Evolutionary conservation across 2,888 invertebrate genomes (phyloP).

Genomic region (Drosophila yooni): DNA sequence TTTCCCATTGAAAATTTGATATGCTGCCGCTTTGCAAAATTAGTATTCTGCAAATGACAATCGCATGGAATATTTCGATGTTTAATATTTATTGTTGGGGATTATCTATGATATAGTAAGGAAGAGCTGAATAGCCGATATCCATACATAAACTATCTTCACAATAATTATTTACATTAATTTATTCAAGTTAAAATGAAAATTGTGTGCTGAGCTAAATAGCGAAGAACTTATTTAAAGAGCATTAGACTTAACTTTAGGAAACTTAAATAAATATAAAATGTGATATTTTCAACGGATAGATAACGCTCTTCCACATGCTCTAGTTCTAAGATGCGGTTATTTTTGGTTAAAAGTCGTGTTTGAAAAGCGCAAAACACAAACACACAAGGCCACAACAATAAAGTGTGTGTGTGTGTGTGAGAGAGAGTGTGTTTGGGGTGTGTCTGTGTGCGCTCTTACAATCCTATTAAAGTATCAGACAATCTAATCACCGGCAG

Average conservation of each 20-base stretch:
- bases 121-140: background rate
- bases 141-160: background rate
- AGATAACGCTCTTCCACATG: slow-evolving; percentile 10
- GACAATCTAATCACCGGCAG: slow-evolving; percentile 77
- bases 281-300: background rate
- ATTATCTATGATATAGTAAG: background rate
- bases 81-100: background rate
- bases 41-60: slow-evolving; percentile 3
- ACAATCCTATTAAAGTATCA: slow-evolving; percentile 80
- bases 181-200: background rate
- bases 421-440: slow-evolving; percentile 2
- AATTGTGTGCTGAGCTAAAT: background rate
- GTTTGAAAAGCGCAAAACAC: slow-evolving; percentile 29
- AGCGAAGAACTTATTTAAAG: background rate
- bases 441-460: slow-evolving; percentile 50
- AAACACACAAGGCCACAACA: slow-evolving; percentile 22
- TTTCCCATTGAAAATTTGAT: slow-evolving; percentile 20
- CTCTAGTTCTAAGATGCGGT: slow-evolving; percentile 6
- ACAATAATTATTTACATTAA: background rate
- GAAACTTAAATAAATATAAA: background rate
- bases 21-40: slow-evolving; percentile 17
- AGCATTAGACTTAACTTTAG: background rate
- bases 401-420: slow-evolving; percentile 12
- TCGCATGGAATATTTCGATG: slow-evolving; percentile 2
- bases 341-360: slow-evolving; percentile 21